A percentile compares a stretch with the other conserved stretches of the same genome.
Conservation (phyloP, 1,140 invertebrate species). For the Penaeus chinensis region DNA sequence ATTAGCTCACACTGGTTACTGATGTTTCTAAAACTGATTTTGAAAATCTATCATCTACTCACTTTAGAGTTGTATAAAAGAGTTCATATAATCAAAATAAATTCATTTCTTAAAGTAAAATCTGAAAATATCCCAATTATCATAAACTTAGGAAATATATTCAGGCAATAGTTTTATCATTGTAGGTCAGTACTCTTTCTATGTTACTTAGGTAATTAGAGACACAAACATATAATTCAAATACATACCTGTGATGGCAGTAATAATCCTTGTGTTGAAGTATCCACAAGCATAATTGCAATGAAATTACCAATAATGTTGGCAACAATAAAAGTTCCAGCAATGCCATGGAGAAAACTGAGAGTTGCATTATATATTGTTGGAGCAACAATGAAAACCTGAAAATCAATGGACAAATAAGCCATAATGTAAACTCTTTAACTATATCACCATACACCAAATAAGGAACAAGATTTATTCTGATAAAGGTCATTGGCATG, state of each 20-base stretch:
- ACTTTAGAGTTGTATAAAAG: neutral
- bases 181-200: neutral
- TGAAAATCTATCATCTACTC: neutral
- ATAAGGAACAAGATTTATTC: neutral
- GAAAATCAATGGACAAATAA: neutral
- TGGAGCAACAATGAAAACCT: conserved; percentile 77
- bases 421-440: neutral
- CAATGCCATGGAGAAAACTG: conserved; percentile 73
- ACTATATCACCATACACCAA: neutral
- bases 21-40: neutral
- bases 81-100: neutral
- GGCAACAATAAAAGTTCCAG: conserved; percentile 78
- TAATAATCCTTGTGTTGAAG: conserved; percentile 66
- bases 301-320: conserved; percentile 83
- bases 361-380: conserved; percentile 70
- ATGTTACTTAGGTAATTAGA: neutral
- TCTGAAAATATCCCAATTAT: too few species aligned
- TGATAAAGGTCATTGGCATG: too few species aligned
- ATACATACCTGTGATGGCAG: conserved; percentile 58
- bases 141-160: too few species aligned
- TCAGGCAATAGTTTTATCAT: too few species aligned
- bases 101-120: neutral
- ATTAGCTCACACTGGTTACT: neutral
- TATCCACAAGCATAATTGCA: conserved; percentile 79
- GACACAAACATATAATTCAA: neutral